Conservation (phyloP, 2,888 invertebrate genomes). For the Phymatocera aterrima region DNA sequence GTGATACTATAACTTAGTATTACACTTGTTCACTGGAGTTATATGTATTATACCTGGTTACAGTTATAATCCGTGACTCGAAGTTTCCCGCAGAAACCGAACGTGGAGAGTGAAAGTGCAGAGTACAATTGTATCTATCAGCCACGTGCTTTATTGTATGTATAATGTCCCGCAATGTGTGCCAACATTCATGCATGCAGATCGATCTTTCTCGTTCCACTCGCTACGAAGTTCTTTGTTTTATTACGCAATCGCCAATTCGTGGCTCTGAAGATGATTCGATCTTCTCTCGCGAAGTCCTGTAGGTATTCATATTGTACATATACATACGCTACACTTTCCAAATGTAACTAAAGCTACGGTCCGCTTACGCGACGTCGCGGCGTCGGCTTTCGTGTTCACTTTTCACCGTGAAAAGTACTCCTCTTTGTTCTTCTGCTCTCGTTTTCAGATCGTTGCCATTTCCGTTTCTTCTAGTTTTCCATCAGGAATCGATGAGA, state of each 20-base stretch:
- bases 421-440: no score
- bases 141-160: slow-evolving; percentile 19
- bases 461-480: no score
- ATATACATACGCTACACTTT: background rate
- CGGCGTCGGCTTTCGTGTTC: no score
- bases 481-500: no score
- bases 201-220: background rate
- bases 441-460: no score
- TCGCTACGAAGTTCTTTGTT: background rate
- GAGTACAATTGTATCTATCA: slow-evolving; percentile 6
- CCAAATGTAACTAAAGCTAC: background rate
- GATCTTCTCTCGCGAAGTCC: background rate
- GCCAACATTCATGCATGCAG: background rate
- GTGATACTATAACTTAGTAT: background rate
- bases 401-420: no score
- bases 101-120: slow-evolving; percentile 11
- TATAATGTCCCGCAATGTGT: no score
- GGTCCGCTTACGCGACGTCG: no score
- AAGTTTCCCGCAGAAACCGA: background rate
- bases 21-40: slow-evolving; percentile 1
- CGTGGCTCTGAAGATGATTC: background rate
- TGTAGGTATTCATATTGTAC: no score
- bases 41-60: background rate
- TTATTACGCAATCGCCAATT: background rate
- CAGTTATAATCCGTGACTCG: slow-evolving; percentile 8